Base-by-base conservation (phyloP, 1,140 invertebrate genomes). In the Neotoxoptera formosana region DNA sequence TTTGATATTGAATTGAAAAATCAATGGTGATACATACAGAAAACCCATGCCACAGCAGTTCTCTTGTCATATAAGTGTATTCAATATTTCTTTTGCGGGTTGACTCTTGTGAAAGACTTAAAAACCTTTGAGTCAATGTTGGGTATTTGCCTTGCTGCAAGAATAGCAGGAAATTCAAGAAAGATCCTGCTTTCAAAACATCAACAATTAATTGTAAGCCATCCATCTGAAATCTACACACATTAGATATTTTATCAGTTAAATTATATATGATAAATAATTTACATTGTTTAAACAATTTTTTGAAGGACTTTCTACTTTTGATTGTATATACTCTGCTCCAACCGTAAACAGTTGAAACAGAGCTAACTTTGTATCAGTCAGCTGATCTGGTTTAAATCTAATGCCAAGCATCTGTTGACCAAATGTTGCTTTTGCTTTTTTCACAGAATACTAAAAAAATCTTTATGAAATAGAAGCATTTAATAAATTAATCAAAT, bases 41-140 rank as follows among this genome's bases (percentile, higher is more conserved):
- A 94, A 97, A 96, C 94, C 96, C 96, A 94, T 97, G 96, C 96
- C 96, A 97, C 25, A 97, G 95, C 56, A 97, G 94, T 95, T 97
- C 96, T 93, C 97, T 95, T 30, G 96, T 97, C 95, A 96, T 96
- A 94, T 95, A 95, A 95, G 96, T 95, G 95, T 97, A 96, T 94
- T 96, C 95, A 94, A 96, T 94, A 95, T 95, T 95, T 95, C 96
- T 94, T 95, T 95, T 94, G 94, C 95, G 94, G 95, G 95, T 94
- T 94, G 96, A 94, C 94, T 95, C 94, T 95, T 95, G 95, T 95
- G 95, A 94, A 95, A 96, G 76, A 94, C 96, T 93, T 45, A 97
- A 94, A 56, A 97, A 94, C 94, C 95, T 96, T 94, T 97, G 96
- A 89, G 96, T 95, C 6, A 97, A 94, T 6, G 96, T 95, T n/a